A percentile compares a stretch with the other conserved stretches of the same genome.
Evolutionary conservation across 2,113 vertebrate genomes (phyloP).

Genomic region (Calonectris borealis): DNA sequence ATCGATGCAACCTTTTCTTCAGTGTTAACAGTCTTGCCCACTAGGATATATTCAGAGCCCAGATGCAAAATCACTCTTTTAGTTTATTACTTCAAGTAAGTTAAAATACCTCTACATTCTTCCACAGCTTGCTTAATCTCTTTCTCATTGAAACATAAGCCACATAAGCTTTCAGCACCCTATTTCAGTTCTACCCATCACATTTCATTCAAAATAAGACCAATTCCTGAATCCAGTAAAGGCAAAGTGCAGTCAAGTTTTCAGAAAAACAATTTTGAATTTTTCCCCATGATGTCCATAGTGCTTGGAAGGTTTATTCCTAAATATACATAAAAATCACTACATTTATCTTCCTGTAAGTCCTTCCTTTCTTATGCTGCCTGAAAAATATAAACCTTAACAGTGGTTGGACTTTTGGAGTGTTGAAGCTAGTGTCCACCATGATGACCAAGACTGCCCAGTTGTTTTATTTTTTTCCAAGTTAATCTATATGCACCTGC

Average conservation of each 20-base stretch:
- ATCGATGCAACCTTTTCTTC: background rate
- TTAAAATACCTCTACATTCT: background rate
- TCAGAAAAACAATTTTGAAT: background rate
- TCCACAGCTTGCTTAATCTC: background rate
- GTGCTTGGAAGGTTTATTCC: background rate
- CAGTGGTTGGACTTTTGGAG: background rate
- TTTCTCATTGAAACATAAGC: background rate
- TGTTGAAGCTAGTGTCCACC: background rate
- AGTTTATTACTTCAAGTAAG: background rate
- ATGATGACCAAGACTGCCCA: background rate
- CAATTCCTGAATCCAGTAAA: background rate
- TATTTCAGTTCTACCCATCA: background rate
- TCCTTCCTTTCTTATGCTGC: background rate
- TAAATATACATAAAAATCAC: background rate
- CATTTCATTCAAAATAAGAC: background rate
- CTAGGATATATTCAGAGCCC: background rate
- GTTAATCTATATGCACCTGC: background rate
- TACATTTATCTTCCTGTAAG: background rate
- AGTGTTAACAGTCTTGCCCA: background rate
- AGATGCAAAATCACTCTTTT: background rate
- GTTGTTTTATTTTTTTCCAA: background rate
- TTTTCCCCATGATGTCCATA: background rate
- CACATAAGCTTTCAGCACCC: background rate
- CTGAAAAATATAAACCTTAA: background rate
- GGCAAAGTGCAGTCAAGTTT: fast-evolving